These are phyloP conservation scores for Tiphia femorata DNA, from an alignment of 2,888 invertebrate genomes.

Conservation along the genomic window DNA sequence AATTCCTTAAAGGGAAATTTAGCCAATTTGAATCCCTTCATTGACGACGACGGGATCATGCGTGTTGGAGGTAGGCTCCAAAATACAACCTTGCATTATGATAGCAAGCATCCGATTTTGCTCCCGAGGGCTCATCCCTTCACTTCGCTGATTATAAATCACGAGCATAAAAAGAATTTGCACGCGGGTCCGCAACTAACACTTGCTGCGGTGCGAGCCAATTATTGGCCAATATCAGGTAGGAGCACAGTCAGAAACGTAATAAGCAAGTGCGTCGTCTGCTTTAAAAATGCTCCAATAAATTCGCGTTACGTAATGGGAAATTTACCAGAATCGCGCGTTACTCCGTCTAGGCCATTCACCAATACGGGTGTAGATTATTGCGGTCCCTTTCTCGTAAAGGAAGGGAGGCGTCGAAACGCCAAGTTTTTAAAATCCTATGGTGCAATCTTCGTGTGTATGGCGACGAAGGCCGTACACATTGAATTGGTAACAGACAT, in stretches of 20 bases:
- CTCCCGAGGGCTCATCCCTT: background rate
- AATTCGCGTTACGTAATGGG: background rate
- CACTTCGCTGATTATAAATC: background rate
- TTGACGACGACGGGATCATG: background rate
- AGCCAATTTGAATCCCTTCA: background rate
- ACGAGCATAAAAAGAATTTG: background rate
- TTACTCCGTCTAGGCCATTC: background rate
- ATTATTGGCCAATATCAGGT: background rate
- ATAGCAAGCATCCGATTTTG: background rate
- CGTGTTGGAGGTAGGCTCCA: background rate
- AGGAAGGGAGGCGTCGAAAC: background rate
- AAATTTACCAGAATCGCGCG: background rate
- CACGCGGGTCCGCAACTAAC: background rate
- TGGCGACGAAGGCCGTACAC: background rate
- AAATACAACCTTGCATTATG: background rate
- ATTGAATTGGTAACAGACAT: no score
- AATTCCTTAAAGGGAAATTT: no score
- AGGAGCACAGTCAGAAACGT: background rate
- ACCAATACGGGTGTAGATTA: background rate
- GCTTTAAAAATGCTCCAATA: background rate
- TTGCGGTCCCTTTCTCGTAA: background rate
- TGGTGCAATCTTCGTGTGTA: background rate
- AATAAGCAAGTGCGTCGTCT: background rate
- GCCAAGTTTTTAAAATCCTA: background rate
- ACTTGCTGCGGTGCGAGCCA: background rate